Evolutionary conservation across 2,888 invertebrate genomes (phyloP).

Genomic region (Spilarctia lutea): DNA sequence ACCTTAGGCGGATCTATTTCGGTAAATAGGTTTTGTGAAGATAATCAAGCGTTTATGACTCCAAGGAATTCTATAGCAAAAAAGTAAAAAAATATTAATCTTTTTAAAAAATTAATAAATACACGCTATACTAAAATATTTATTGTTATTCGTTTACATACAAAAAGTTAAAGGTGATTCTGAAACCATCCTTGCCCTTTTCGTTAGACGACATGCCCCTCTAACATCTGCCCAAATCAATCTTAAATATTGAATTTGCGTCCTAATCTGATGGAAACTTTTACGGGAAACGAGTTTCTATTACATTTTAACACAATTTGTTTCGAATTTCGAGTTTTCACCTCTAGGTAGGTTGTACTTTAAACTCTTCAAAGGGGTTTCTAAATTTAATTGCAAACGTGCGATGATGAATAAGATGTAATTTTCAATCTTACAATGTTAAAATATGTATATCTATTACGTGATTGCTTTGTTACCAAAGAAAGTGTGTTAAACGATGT

Average conservation of each 20-base stretch:
- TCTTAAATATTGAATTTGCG: constrained; percentile 86
- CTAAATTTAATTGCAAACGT: constrained; percentile 74
- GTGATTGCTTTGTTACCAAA: constrained; percentile 1
- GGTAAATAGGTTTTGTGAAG: too few relatives aligned
- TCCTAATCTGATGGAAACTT: constrained; percentile 84
- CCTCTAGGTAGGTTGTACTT: constrained; percentile 73
- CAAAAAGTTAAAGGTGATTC: constrained; percentile 6
- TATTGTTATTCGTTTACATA: neutral
- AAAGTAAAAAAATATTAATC: neutral
- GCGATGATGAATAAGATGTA: constrained; percentile 60
- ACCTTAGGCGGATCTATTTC: neutral
- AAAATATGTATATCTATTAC: constrained; percentile 5
- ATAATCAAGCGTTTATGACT: too few relatives aligned
- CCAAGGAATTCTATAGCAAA: neutral
- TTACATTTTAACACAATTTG: constrained; percentile 86
- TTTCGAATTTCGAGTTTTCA: constrained; percentile 83
- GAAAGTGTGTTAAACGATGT: neutral
- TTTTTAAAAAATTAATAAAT: neutral
- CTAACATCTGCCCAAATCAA: constrained; percentile 84
- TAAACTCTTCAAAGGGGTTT: constrained; percentile 68
- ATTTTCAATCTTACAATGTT: constrained; percentile 51
- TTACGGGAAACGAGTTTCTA: constrained; percentile 84
- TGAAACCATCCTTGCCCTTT: constrained; percentile 60
- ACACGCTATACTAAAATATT: neutral
- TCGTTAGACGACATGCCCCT: constrained; percentile 67